Base-by-base conservation (phyloP, 2,797 vertebrate genomes). In the Morelia viridis region DNA sequence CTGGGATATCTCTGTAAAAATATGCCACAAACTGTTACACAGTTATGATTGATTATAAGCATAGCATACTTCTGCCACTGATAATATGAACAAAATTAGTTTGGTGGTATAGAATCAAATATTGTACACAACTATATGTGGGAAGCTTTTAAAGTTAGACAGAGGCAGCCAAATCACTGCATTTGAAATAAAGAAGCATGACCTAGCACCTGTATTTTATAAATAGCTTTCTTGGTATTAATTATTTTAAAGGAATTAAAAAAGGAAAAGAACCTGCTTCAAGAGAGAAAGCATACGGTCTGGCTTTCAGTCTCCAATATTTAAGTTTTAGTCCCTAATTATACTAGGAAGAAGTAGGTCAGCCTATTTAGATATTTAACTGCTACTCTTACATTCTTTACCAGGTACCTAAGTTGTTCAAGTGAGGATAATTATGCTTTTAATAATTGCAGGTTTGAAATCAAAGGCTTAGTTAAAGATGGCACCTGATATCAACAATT, bases 401-500 rank as follows among this genome's bases (percentile, higher is more conserved):
- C 57, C 57, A 87, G 68, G 41, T 90, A 87, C 56, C 92, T 87
- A 26, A 19, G 84, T 15, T 86, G 85, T 89, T 87, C 83, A 93
- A 93, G 61, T 61, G 62, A 89, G 62, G 88, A 91, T 93, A 95
- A 95, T 90, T 71, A 87, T 64, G 56, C 13, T 85, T 35, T 65
- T 56, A 93, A 94, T 90, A 94, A 92, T 65, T 91, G 58, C 76
- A 93, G 85, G 53, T 88, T 89, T 93, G 92, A 88, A 92, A 93
- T 92, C 92, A 92, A 92, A 92, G 61, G 4, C 61, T 86, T 93
- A 46, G 61, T 92, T 93, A 95, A 94, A 94, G 89, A 2, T 85
- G 92, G 91, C 90, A 90, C 31, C 31, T 56, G 87, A 91, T 88
- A 92, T 90, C 90, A 94, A 95, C 90, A 93, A 91, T 96, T 90